These are phyloP conservation scores for Drosophila albomicans DNA, from an alignment of 1,140 invertebrate species.

Conservation along the genomic window DNA sequence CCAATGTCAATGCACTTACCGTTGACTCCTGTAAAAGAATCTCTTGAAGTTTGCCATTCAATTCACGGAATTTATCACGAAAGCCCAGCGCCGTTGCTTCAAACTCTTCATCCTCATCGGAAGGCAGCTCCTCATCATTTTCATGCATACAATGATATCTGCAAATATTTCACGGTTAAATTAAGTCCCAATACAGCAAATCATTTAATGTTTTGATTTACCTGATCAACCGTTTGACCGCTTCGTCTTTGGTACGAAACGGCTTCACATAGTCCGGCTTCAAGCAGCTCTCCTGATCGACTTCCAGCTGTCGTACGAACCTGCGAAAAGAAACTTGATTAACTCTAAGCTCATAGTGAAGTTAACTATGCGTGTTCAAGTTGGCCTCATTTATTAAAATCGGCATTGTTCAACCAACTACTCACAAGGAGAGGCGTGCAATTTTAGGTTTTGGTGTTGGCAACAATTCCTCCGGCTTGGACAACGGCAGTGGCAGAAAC, in stretches of 20 bases:
- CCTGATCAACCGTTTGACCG: slow-evolving; percentile 91
- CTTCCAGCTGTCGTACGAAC: slow-evolving; percentile 91
- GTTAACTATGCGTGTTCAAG: slow-evolving; percentile 39
- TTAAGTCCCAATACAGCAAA: background rate
- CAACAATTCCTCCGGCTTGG: slow-evolving; percentile 66
- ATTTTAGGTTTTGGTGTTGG: slow-evolving; percentile 83
- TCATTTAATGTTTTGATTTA: slow-evolving; percentile 11
- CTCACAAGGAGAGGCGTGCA: slow-evolving; percentile 85
- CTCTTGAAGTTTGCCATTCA: slow-evolving; percentile 92
- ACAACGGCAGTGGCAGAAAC: slow-evolving; percentile 53
- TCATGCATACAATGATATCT: slow-evolving; percentile 93
- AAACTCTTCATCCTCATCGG: slow-evolving; percentile 92
- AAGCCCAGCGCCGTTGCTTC: slow-evolving; percentile 90
- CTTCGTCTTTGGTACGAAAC: slow-evolving; percentile 90
- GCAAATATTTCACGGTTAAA: background rate
- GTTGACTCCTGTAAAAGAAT: slow-evolving; percentile 93
- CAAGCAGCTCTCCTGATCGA: slow-evolving; percentile 91
- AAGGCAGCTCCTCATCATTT: slow-evolving; percentile 88
- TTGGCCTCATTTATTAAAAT: slow-evolving; percentile 70
- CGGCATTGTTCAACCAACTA: slow-evolving; percentile 85
- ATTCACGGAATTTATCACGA: slow-evolving; percentile 90
- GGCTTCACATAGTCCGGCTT: slow-evolving; percentile 92
- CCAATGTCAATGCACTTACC: slow-evolving; percentile 86
- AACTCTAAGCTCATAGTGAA: slow-evolving; percentile 15
- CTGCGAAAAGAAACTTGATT: slow-evolving; percentile 74